Base-by-base conservation (phyloP, 2,888 invertebrate species). In the Adineta ricciae region DNA sequence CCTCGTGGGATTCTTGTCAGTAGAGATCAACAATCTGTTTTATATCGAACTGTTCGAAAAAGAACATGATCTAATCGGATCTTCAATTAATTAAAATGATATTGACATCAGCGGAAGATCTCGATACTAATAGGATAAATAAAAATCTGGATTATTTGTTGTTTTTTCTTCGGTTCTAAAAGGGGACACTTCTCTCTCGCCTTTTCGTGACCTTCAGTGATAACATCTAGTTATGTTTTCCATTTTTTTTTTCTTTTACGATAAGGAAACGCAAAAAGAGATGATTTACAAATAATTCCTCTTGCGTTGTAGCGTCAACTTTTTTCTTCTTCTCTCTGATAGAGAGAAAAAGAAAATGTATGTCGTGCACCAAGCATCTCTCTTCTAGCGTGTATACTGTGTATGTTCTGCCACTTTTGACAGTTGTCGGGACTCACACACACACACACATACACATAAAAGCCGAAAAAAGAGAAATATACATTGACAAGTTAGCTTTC, bases 251-350 rank as follows among this genome's bases (percentile, higher is more conserved):
- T 64, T 64, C 32, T 64, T 32, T 64, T 64, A 64, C 32, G 4
- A 36, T 64, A 19, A 19, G 32, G 64, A 27, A 64, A n/a, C 2
- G 32, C 32, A 32, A 64, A 64, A 32, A 64, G 64, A 64, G 64
- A 64, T 32, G 64, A 64, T 64, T 64, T 64, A 64, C 64, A 64
- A 64, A 64, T 64, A 64, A 64, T 36, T 64, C 32, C 32, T 64
- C 4, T 32, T 9, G 32, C 32, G 32, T 16, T 64, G 64, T 64
- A 27, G 64, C 32, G 27, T 64, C 32, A 64, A 64, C 32, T 64
- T 64, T 52, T 64, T 64, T 64, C 16, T 11, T 64, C 46, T 11
- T 19, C 64, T 64, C 46, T 19, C 64, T 64, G 64, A 36, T 64
- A 64, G 32, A n/a, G 32, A 64, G 32, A 46, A n/a, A n/a, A n/a